Percentiles rank a stretch among this genome's conserved stretches.
phyloP scores from a whole-genome alignment of 23 tunicate species.

The Styela plicata region DNA sequence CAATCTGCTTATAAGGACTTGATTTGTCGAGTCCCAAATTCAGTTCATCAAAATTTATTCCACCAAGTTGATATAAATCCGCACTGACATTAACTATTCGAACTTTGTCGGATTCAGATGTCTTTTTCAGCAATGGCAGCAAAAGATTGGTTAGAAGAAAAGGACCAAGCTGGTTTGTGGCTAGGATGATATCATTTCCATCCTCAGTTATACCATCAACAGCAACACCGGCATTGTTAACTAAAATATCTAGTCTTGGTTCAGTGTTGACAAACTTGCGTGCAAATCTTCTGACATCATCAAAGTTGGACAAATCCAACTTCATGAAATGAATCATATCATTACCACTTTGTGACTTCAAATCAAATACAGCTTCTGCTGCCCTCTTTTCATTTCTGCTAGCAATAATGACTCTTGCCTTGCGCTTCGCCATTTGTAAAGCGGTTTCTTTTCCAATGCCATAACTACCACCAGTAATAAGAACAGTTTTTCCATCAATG shows the following conservation, averaged over 20 bases:
- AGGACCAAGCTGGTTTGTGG: slow-evolving; percentile 19
- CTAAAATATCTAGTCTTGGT: slow-evolving; percentile 15
- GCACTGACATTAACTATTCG: slow-evolving; percentile 16
- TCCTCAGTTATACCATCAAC: not conserved
- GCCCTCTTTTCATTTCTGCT: slow-evolving; percentile 6
- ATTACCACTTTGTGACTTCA: not conserved
- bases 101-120: not conserved
- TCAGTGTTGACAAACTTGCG: not conserved
- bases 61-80: not conserved
- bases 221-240: slow-evolving; percentile 16
- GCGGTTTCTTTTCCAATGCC: slow-evolving; percentile 24
- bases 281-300: slow-evolving; percentile 8
- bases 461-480: slow-evolving; percentile 27
- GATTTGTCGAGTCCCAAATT: not conserved
- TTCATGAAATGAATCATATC: slow-evolving; percentile 10
- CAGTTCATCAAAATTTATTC: not conserved
- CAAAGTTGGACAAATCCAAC: slow-evolving; percentile 10
- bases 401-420: slow-evolving; percentile 23
- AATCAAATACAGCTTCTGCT: not conserved
- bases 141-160: slow-evolving; percentile 26
- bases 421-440: slow-evolving; percentile 1
- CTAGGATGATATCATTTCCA: not conserved
- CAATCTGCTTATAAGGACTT: not conserved
- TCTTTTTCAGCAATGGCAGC: slow-evolving; percentile 12
- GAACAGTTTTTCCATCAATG: slow-evolving; percentile 16